phyloP scores from a whole-genome alignment of 1,140 invertebrate genomes.

The Andricus grossulariae region DNA sequence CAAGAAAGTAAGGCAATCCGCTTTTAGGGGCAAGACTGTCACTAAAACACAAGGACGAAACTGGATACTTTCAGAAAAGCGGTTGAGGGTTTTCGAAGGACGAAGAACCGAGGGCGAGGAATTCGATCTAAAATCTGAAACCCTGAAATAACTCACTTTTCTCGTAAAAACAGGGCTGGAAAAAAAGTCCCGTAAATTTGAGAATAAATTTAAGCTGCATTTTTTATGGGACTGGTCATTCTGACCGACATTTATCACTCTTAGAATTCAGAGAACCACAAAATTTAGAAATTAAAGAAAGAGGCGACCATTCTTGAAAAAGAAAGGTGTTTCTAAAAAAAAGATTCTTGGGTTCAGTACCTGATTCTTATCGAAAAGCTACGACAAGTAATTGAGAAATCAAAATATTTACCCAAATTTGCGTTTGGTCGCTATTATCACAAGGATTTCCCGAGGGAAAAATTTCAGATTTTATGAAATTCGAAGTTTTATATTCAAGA shows the following conservation, averaged over 20 bases:
- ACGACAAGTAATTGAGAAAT: no score
- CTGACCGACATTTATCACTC: neutral
- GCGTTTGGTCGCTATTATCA: no score
- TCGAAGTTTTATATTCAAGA: no score
- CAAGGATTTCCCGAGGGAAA: no score
- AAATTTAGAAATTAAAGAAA: no score
- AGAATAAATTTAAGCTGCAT: neutral
- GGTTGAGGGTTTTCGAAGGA: constrained; percentile 17
- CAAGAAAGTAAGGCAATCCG: constrained; percentile 19
- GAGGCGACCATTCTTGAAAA: no score
- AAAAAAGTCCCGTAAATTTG: neutral
- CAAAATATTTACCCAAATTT: no score
- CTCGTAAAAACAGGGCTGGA: constrained; percentile 10
- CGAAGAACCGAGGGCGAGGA: constrained; percentile 20
- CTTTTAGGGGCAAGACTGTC: constrained; percentile 23
- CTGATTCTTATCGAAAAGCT: no score
- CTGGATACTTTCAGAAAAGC: constrained; percentile 28
- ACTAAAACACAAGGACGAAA: constrained; percentile 29
- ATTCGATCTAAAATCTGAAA: constrained; percentile 25
- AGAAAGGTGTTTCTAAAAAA: no score
- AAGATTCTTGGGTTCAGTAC: no score
- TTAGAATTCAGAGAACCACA: neutral
- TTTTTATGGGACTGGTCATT: neutral
- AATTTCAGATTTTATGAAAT: no score
- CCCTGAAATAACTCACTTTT: constrained; percentile 13